Evolutionary conservation across 2,113 vertebrate genomes (phyloP).

Genomic region (Paraplagusia blochii): DNA sequence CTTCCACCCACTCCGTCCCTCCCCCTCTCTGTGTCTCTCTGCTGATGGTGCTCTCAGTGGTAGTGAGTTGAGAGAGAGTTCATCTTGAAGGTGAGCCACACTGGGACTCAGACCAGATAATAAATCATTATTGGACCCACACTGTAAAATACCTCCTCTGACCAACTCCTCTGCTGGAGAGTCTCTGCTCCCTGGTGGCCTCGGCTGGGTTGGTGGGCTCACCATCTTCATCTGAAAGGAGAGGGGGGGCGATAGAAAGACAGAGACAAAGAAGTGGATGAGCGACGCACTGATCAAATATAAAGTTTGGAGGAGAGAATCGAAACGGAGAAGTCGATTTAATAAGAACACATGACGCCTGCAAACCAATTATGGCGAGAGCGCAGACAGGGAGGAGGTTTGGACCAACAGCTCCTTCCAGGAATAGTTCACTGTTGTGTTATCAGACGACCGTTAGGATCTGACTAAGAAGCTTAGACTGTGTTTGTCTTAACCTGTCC

Average conservation of each 20-base stretch:
- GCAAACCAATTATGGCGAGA: conserved; percentile 39
- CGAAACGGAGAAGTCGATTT: background rate
- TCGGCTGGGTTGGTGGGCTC: conserved; percentile 9
- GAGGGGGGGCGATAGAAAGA: conserved; percentile 3
- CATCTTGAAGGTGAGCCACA: conserved; percentile 40
- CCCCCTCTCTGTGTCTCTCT: conserved; percentile 7
- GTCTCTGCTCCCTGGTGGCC: conserved; percentile 34
- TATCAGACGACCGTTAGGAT: conserved; percentile 31
- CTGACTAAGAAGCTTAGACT: conserved; percentile 36
- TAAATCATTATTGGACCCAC: conserved; percentile 42
- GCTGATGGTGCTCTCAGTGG: conserved; percentile 18
- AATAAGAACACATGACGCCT: too few relatives aligned
- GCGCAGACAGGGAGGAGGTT: conserved; percentile 28
- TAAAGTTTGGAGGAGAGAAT: background rate
- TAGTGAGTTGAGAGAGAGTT: conserved; percentile 29
- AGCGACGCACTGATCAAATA: conserved; percentile 6
- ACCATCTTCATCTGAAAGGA: conserved; percentile 35
- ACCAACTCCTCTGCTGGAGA: conserved; percentile 38
- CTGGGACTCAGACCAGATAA: conserved; percentile 29
- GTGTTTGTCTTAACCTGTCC: conserved; percentile 35
- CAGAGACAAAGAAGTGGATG: background rate
- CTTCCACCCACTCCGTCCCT: too few relatives aligned
- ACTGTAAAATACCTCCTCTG: conserved; percentile 23
- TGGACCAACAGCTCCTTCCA: conserved; percentile 47
- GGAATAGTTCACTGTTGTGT: conserved; percentile 41